Evolutionary conservation across 2,888 invertebrate species (phyloP).

Genomic region (Oxyteleia sp.): DNA sequence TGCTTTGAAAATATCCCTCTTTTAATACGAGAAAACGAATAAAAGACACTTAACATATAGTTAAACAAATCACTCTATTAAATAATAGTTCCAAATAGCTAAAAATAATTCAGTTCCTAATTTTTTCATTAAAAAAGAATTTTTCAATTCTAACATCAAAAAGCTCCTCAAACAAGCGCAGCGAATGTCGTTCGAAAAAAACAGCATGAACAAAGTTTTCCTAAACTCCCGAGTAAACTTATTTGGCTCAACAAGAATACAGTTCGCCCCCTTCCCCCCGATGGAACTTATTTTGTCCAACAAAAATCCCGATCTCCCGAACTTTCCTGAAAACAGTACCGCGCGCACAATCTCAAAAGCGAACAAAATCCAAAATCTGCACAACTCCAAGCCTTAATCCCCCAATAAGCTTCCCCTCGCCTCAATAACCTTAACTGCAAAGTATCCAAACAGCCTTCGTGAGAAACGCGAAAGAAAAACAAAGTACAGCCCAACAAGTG

Average conservation of each 20-base stretch:
- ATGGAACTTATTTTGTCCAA: conserved; percentile 49
- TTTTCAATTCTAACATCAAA: conserved; percentile 30
- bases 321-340: conserved; percentile 26
- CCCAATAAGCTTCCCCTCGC: background rate
- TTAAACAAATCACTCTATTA: conserved; percentile 7
- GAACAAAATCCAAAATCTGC: conserved; percentile 12
- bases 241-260: conserved; percentile 66
- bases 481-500: no score
- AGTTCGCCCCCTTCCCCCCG: conserved; percentile 21
- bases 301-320: conserved; percentile 47
- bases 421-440: conserved; percentile 10
- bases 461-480: no score
- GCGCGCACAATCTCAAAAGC: background rate
- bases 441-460: conserved; percentile 13
- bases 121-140: no score
- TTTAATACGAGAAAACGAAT: conserved; percentile 1
- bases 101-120: no score
- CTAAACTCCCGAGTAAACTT: conserved; percentile 33
- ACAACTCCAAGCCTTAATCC: conserved; percentile 10
- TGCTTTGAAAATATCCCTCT: background rate
- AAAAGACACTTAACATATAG: conserved; percentile 7
- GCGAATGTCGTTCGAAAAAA: conserved; percentile 46
- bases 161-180: conserved; percentile 22
- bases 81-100: no score
- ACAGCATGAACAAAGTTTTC: conserved; percentile 43